Conservation (phyloP, 2,888 invertebrate species). For the Pachliopta kotzebuea region DNA sequence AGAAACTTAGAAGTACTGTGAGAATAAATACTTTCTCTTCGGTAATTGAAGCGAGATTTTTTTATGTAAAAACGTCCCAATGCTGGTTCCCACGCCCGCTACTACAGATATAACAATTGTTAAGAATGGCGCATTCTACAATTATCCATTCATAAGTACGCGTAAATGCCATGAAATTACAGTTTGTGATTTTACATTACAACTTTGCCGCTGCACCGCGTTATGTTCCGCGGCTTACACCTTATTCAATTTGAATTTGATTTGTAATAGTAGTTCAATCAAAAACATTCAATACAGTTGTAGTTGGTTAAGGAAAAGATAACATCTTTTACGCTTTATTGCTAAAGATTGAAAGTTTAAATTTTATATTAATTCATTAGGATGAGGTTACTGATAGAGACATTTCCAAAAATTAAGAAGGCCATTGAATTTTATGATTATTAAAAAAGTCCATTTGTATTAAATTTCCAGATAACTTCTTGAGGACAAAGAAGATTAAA, state of each 20-base stretch:
- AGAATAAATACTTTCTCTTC: constrained; percentile 30
- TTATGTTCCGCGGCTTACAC: not conserved
- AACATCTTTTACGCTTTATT: not conserved
- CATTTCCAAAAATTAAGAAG: not conserved
- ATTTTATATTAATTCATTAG: not conserved
- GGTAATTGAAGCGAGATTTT: constrained; percentile 20
- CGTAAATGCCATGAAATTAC: constrained; percentile 28
- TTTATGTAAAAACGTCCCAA: constrained; percentile 28
- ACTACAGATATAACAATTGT: constrained; percentile 24
- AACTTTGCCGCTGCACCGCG: not conserved
- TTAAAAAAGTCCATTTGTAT: constrained; percentile 6
- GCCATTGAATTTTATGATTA: constrained; percentile 1
- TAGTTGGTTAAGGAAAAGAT: not conserved
- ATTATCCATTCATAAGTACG: constrained; percentile 20
- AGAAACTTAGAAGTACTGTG: constrained; percentile 24
- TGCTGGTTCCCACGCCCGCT: constrained; percentile 26
- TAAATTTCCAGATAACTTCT: constrained; percentile 18
- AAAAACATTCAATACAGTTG: not conserved
- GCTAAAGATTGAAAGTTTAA: not conserved
- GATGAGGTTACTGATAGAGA: not conserved
- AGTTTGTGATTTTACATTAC: constrained; percentile 20
- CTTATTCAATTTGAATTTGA: constrained; percentile 2
- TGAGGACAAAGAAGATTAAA: constrained; percentile 11
- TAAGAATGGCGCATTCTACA: constrained; percentile 27
- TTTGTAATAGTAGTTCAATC: not conserved